Conservation (phyloP, 2,888 invertebrate species). For the Drosophila neonasuta region DNA sequence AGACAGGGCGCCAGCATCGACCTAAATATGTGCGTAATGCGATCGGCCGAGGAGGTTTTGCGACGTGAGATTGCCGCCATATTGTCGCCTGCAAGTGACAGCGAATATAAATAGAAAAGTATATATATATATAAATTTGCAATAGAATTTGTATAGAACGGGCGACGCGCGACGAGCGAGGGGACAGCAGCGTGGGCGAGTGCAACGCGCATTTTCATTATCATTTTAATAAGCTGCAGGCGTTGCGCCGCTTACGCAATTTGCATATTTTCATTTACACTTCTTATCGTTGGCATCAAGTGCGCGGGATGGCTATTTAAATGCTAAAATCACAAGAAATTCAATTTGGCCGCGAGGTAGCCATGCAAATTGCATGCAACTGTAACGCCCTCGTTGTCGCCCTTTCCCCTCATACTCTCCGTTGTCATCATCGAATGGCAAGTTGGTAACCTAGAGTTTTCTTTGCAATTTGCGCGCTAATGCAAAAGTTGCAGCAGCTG, state of each 20-base stretch:
- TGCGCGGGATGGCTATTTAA: constrained; percentile 61
- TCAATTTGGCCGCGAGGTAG: constrained; percentile 56
- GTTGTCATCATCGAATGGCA: neutral
- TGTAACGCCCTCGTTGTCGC: constrained; percentile 23
- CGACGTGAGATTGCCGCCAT: constrained; percentile 94
- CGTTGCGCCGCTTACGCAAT: constrained; percentile 45
- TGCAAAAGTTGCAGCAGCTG: constrained; percentile 45
- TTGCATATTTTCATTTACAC: constrained; percentile 74
- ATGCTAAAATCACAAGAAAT: constrained; percentile 68
- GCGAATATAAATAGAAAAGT: constrained; percentile 3
- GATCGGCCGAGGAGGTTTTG: constrained; percentile 84
- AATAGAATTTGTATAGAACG: constrained; percentile 52
- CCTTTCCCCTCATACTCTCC: neutral
- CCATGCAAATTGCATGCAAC: constrained; percentile 56
- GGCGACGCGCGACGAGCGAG: no score
- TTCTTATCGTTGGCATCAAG: constrained; percentile 60
- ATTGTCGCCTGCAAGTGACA: constrained; percentile 88
- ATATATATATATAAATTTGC: constrained; percentile 51
- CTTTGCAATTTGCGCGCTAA: constrained; percentile 26
- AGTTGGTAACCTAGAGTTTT: neutral
- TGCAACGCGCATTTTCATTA: constrained; percentile 54
- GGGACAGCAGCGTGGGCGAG: neutral
- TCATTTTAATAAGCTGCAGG: constrained; percentile 69
- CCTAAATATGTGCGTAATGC: constrained; percentile 82
- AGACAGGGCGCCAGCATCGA: constrained; percentile 82